Conservation (phyloP, 2,797 vertebrate genomes). For the Thripadectes ignobilis region DNA sequence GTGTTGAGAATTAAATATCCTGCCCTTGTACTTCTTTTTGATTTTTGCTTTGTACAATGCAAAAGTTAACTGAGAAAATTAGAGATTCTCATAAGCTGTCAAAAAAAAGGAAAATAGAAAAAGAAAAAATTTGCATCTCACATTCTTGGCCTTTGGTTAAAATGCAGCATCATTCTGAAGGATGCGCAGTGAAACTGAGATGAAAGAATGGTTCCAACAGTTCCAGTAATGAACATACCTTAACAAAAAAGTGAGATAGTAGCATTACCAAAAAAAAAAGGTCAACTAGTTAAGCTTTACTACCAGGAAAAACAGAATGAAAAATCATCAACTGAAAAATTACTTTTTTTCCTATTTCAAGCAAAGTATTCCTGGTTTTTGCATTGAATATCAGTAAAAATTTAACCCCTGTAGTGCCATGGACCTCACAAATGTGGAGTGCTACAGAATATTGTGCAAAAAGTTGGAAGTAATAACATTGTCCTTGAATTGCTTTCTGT, state of each 20-base stretch:
- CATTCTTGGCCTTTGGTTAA: neutral
- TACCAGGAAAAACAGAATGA: neutral
- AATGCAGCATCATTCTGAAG: neutral
- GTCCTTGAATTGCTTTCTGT: neutral
- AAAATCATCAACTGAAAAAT: neutral
- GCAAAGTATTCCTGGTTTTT: neutral
- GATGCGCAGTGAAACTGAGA: neutral
- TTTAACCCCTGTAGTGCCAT: neutral
- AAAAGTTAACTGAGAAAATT: neutral
- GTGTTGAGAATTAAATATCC: neutral
- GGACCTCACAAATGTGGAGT: neutral
- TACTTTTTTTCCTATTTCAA: neutral
- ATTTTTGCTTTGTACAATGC: neutral
- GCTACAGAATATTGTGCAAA: neutral
- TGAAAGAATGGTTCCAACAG: neutral
- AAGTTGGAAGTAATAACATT: neutral
- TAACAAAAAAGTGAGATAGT: neutral
- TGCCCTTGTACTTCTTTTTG: neutral
- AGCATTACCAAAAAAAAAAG: neutral
- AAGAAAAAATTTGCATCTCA: neutral
- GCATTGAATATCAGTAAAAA: neutral
- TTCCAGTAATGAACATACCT: neutral
- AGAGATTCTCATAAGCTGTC: neutral
- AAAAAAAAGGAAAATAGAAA: neutral
- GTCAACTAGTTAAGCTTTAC: neutral